Evolutionary conservation across 2,797 vertebrate species (phyloP), one percentile per base, ranked within the genome.

Genomic region (Ispidina picta): DNA sequence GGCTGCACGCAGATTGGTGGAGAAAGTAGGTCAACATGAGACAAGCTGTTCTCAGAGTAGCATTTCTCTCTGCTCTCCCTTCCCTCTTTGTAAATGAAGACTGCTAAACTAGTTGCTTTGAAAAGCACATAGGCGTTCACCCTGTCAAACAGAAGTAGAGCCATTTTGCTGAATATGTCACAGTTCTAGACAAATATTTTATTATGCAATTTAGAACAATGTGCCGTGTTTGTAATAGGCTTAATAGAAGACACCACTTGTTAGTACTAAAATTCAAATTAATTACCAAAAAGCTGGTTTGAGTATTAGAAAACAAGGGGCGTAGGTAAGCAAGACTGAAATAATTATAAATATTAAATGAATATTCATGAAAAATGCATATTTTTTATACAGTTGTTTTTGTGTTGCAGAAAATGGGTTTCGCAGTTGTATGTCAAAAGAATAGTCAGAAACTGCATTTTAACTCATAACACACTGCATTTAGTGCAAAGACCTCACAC

Each of bases 1-100:
- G 72, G 78, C 92, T 94, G 94, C 94, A 37, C 41, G 9, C 91
- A 95, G 94, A 96, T 94, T 95, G 96, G 94, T 44, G 77, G n/a
- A 81, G 86, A 96, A 97, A 97, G 94, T 96, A 97, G 96, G 96
- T 97, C 96, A 96, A 44, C 85, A 80, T 39, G 88, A 96, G 93
- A 96, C 94, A 93, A 92, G 95, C 96, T 96, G 95, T 90, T 95
- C 94, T 90, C 87, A 56, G 90, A 91, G 91, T 76, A 84, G 92
- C 65, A 12, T 77, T 91, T 93, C 93, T 68, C 92, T 79, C 81
- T 83, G 80, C 85, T 92, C 85, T 95, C 93, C 92, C 89, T 95
- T 93, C 79, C 85, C 86, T 90, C 43, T 43, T 75, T 82, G 89
- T 80, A 95, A 92, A 92, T 77, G 89, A 92, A 65, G 79, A 91